A percentile compares a stretch with the other conserved stretches of the same genome.
Evolutionary conservation across 2,797 vertebrate genomes (phyloP).

Genomic region (Melanotaenia trifasciata): DNA sequence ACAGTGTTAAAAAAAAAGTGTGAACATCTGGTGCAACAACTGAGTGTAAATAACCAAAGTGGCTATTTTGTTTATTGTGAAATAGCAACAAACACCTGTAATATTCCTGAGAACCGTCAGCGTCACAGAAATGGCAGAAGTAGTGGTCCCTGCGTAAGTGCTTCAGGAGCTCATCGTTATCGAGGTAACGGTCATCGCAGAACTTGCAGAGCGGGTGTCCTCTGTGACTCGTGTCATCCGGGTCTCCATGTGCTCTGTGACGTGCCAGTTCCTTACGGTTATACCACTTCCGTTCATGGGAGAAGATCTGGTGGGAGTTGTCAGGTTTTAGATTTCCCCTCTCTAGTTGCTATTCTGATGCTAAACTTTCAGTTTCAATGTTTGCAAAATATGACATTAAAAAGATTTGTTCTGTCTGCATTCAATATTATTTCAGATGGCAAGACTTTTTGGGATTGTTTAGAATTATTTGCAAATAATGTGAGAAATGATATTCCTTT

Average conservation of each 20-base stretch:
- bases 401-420: background rate
- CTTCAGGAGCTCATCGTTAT: constrained; percentile 96
- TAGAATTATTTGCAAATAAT: background rate
- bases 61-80: background rate
- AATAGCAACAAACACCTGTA: constrained; percentile 85
- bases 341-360: background rate
- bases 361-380: background rate
- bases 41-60: background rate
- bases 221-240: constrained; percentile 95
- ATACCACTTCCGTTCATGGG: constrained; percentile 95
- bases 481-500: background rate
- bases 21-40: background rate
- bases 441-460: background rate
- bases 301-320: constrained; percentile 88
- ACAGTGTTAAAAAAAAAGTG: background rate
- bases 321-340: background rate
- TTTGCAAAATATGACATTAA: background rate
- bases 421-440: background rate
- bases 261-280: constrained; percentile 95
- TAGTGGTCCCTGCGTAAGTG: constrained; percentile 96
- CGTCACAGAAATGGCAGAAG: constrained; percentile 98
- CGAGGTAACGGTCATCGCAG: constrained; percentile 95
- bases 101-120: constrained; percentile 97
- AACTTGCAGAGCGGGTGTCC: constrained; percentile 98
- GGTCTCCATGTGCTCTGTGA: constrained; percentile 94